Evolutionary conservation across 2,888 invertebrate genomes (phyloP), one percentile per base, ranked within the genome.

Genomic region (Melanchra persicariae): DNA sequence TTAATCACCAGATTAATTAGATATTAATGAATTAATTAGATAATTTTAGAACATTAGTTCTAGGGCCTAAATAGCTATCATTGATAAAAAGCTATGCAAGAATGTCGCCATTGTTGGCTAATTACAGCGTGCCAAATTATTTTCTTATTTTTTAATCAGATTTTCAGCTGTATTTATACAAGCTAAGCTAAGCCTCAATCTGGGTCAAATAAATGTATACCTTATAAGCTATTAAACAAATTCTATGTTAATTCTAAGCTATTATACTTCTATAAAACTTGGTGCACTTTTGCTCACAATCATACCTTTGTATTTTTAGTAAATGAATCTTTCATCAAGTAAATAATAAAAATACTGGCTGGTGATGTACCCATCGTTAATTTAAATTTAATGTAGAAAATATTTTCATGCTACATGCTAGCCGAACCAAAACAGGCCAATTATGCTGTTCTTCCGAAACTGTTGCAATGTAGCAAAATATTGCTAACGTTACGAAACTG

Each of bases 381-480:
- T 66, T 49, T 45, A 60, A 58, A 74, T 49, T 45, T 55, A 74
- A 30, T 12, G 17, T 19, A 52, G 5, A 59, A 24, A 54, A 54
- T 64, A 54, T 61, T 34, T 69, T 64, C 57, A 37, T 45, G 64
- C 52, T 45, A 75, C 49, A 61, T 4, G 63, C 34, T 54, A 69
- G 19, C 19, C 19, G 47, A 61, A 52, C 12, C 7, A 59, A 51
- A 76, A 61, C 49, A 70, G 19, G 61, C 43, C 5, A 59, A 24
- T 19, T 34, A 22, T 49, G 58, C 15, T 43, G 5, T 34, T 62
- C 26, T 49, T 47, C 26, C 15, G 6, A 54, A 61, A 59, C 17
- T n/a, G 34, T 17, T 43, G 15, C 15, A 58, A 30, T 19, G 12
- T 19, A 22, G 47, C 24, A 22, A 66, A 22, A 37, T 43, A 19